A percentile compares a stretch with the other conserved stretches of the same genome.
phyloP scores from a whole-genome alignment of 2,888 invertebrate species.

The Cataglyphis cursor region DNA sequence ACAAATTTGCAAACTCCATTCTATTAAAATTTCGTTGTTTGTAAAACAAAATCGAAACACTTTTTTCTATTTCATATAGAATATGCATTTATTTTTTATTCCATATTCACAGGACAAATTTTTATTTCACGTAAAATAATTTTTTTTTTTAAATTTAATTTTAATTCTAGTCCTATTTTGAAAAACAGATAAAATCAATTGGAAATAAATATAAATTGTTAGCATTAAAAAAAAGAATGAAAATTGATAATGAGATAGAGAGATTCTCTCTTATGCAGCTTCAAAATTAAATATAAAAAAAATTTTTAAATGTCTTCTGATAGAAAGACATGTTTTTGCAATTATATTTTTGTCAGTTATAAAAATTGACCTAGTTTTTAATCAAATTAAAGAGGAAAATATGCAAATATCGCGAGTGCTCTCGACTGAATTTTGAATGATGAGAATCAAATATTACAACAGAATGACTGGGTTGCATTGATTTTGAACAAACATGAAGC shows the following conservation, averaged over 20 bases:
- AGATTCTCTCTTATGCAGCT: background rate
- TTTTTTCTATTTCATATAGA: background rate
- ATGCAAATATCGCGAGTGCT: background rate
- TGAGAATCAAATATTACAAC: constrained; percentile 32
- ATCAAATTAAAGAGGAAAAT: constrained; percentile 7
- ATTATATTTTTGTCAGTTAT: constrained; percentile 4
- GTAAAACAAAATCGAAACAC: background rate
- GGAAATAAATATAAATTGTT: background rate
- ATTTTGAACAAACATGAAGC: constrained; percentile 32
- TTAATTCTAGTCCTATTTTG: background rate
- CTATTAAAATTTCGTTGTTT: background rate
- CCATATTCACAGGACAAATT: background rate
- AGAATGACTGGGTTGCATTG: constrained; percentile 38
- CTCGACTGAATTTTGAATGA: constrained; percentile 27
- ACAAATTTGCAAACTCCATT: background rate
- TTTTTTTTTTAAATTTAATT: background rate
- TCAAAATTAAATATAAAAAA: constrained; percentile 14
- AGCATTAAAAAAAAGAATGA: background rate
- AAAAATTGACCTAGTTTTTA: constrained; percentile 14
- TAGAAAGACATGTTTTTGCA: background rate
- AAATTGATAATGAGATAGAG: background rate
- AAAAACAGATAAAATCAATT: background rate
- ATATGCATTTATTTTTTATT: constrained; percentile 7
- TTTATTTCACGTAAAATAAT: background rate
- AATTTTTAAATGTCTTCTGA: background rate